These are phyloP conservation scores for Mesorhabditis sp. DNA, from an alignment of 2,888 invertebrate genomes.

Conservation along the genomic window DNA sequence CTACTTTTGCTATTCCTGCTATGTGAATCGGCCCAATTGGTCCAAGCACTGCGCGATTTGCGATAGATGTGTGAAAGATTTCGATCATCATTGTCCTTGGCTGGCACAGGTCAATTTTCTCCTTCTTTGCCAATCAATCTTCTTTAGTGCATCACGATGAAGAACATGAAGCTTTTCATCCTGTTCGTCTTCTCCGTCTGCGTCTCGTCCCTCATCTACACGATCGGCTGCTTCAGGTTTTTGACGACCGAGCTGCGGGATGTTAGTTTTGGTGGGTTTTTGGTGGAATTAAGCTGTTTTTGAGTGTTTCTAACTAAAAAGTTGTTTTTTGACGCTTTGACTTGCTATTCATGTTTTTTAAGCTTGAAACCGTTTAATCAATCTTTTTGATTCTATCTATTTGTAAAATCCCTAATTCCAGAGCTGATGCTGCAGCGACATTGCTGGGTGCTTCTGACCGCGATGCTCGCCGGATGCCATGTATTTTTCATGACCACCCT, in stretches of 20 bases:
- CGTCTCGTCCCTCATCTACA: conserved; percentile 23
- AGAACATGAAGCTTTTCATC: conserved; percentile 36
- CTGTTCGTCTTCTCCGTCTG: conserved; percentile 33
- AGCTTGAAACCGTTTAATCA: too few species aligned
- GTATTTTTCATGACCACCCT: conserved; percentile 4
- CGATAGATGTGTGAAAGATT: conserved; percentile 39
- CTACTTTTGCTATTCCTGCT: conserved; percentile 25
- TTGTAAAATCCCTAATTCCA: not conserved
- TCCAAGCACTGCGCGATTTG: conserved; percentile 40
- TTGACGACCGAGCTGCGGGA: conserved; percentile 18
- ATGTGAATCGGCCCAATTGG: conserved; percentile 13
- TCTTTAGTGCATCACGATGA: conserved; percentile 32
- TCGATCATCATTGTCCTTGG: conserved; percentile 47
- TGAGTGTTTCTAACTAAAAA: too few species aligned
- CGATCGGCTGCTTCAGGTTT: conserved; percentile 20
- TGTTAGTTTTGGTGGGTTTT: conserved; percentile 22
- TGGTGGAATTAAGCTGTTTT: not conserved
- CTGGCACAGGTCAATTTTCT: conserved; percentile 12
- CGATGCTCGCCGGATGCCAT: not conserved
- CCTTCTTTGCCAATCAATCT: not conserved
- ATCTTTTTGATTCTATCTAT: too few species aligned
- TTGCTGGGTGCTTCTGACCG: conserved; percentile 1
- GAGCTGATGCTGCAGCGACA: not conserved
- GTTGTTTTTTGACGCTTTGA: not conserved
- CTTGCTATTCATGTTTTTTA: not conserved